These are phyloP conservation scores for Plecotus auritus DNA, from an alignment of 2,113 vertebrate species.

Conservation along the genomic window DNA sequence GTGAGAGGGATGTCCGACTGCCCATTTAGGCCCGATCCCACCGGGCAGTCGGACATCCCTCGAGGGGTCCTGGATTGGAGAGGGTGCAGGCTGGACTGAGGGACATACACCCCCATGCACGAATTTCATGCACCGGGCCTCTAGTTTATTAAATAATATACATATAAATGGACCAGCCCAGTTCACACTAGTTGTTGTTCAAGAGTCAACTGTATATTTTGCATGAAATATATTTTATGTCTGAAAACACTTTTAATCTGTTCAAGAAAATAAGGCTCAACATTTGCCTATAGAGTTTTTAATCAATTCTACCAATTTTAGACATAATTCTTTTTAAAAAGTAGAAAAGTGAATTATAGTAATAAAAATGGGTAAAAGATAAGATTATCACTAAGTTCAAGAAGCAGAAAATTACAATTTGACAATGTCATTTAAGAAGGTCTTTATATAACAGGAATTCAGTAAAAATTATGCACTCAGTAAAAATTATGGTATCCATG, in stretches of 20 bases:
- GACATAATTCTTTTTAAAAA: not conserved
- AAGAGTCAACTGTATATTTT: not conserved
- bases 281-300: slow-evolving; percentile 3
- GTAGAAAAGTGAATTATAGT: not conserved
- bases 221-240: not conserved
- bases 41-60: too few species aligned
- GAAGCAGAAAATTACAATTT: slow-evolving; percentile 29
- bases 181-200: not conserved
- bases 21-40: too few species aligned
- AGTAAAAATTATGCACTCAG: not conserved
- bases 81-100: too few species aligned
- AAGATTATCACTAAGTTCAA: not conserved
- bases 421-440: not conserved
- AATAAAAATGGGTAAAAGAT: slow-evolving; percentile 20
- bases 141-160: not conserved
- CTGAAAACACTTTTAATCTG: not conserved
- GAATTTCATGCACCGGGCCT: too few species aligned
- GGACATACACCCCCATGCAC: too few species aligned
- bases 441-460: not conserved
- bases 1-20: too few species aligned
- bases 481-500: not conserved
- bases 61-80: too few species aligned
- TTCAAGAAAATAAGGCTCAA: slow-evolving; percentile 20
- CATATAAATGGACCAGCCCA: not conserved
- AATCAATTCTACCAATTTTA: not conserved